Evolutionary conservation across 2,113 vertebrate genomes (phyloP).

Genomic region (Aphyosemion australe): DNA sequence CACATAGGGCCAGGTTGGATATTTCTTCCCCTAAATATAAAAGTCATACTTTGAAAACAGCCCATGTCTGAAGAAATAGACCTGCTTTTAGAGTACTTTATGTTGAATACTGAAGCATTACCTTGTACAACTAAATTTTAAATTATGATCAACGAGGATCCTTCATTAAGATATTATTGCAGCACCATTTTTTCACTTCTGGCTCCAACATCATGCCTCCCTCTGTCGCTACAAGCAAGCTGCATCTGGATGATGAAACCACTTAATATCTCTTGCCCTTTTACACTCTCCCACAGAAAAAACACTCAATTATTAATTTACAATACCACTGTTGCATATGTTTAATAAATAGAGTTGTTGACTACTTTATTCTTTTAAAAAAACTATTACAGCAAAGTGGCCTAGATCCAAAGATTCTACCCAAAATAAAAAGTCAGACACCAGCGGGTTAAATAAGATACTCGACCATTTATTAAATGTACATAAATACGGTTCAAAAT

Average conservation of each 20-base stretch:
- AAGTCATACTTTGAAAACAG: not conserved
- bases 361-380: too few relatives aligned
- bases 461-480: conserved; percentile 80
- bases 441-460: conserved; percentile 64
- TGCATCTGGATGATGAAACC: conserved; percentile 36
- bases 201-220: conserved; percentile 27
- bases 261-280: not conserved
- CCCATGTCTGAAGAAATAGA: not conserved
- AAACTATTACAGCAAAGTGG: too few relatives aligned
- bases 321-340: too few relatives aligned
- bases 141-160: too few relatives aligned
- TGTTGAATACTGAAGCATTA: not conserved
- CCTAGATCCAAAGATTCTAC: too few relatives aligned
- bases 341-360: too few relatives aligned
- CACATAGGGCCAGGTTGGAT: too few relatives aligned
- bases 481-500: conserved; percentile 78
- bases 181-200: not conserved
- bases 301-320: too few relatives aligned
- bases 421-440: conserved; percentile 43
- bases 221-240: conserved; percentile 28
- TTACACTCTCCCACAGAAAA: too few relatives aligned
- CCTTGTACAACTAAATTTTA: not conserved
- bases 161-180: too few relatives aligned
- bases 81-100: not conserved
- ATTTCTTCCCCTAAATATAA: too few relatives aligned